Base-by-base conservation (phyloP, 2,888 invertebrate species). In the Abrostola tripartita region DNA sequence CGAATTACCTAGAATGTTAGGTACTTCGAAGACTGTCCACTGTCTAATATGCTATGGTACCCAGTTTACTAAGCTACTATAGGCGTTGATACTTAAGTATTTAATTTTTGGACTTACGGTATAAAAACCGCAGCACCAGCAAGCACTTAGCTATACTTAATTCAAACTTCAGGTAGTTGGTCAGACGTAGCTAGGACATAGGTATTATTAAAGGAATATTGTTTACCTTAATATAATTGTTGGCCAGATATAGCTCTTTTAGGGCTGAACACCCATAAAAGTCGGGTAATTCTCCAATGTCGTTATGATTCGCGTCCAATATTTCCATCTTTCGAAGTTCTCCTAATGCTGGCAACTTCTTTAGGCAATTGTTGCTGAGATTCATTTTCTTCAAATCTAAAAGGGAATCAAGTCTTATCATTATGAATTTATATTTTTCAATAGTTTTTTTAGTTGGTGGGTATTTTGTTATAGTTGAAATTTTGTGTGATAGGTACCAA, bases 221-320 rank as follows among this genome's bases (percentile, higher is more conserved):
- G 5, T 11, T 49, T 77, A 97, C 97, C 94, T 95, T 95, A 65
- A 98, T 96, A 77, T 92, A 96, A 93, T 98, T 98, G 88, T 98
- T 97, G 58, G 98, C 97, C 81, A 98, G 94, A 90, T 98, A 97
- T 60, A 98, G 91, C 91, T 98, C 98, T 90, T 96, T 97, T 11
- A 99, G 90, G 53, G 96, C 95, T 54, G 95, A 95, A 86, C 98
- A 98, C 55, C 97, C 97, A 78, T 95, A 96, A 71, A 98, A 96
- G 82, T 96, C 96, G 0, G 98, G 98, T 67, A 98, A 91, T 69
- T 92, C 92, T 73, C 95, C 92, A 76, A 99, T 96, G 82, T 97
- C 96, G 90, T 99, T 99, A 85, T 98, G 97, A 81, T 98, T 96
- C 5, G 97, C 96, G 84, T 97, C 97, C 36, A 98, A 89, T 65